phyloP scores from a whole-genome alignment of 2,797 vertebrate genomes.

The Periophthalmus magnuspinnatus region DNA sequence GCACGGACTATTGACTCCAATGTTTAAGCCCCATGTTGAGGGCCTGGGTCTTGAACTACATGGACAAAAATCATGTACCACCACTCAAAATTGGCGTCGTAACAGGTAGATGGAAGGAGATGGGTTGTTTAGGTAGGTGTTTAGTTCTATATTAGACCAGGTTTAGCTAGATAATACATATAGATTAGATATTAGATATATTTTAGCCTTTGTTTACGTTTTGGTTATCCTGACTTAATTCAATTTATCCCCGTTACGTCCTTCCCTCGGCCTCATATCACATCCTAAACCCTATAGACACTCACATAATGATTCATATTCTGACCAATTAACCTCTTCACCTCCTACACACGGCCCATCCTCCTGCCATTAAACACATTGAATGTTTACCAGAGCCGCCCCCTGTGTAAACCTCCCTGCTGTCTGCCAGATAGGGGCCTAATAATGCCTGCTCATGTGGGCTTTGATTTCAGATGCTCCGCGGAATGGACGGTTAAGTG shows the following conservation, averaged over 20 bases:
- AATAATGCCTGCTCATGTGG: slow-evolving; percentile 34
- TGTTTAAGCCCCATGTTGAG: too few relatives aligned
- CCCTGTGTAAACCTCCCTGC: slow-evolving; percentile 25
- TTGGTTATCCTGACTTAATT: background rate
- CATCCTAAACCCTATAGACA: background rate
- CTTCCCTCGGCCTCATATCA: background rate
- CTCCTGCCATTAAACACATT: background rate
- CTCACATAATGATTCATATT: slow-evolving; percentile 31
- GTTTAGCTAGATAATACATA: too few relatives aligned
- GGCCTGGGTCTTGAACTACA: too few relatives aligned
- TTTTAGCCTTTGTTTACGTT: background rate
- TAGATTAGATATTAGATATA: too few relatives aligned
- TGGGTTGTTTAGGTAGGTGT: too few relatives aligned
- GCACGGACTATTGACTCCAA: too few relatives aligned
- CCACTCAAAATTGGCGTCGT: too few relatives aligned
- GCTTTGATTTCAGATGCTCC: slow-evolving; percentile 58
- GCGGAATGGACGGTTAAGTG: slow-evolving; percentile 9
- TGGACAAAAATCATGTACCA: too few relatives aligned
- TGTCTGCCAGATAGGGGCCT: slow-evolving; percentile 20
- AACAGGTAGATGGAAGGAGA: too few relatives aligned
- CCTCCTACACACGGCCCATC: slow-evolving; percentile 22
- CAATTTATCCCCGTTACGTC: background rate
- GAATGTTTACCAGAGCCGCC: background rate
- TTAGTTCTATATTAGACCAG: too few relatives aligned
- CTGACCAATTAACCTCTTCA: slow-evolving; percentile 46